These are phyloP conservation scores for Nerophis lumbriciformis DNA, from an alignment of 2,113 vertebrate species.

Conservation along the genomic window DNA sequence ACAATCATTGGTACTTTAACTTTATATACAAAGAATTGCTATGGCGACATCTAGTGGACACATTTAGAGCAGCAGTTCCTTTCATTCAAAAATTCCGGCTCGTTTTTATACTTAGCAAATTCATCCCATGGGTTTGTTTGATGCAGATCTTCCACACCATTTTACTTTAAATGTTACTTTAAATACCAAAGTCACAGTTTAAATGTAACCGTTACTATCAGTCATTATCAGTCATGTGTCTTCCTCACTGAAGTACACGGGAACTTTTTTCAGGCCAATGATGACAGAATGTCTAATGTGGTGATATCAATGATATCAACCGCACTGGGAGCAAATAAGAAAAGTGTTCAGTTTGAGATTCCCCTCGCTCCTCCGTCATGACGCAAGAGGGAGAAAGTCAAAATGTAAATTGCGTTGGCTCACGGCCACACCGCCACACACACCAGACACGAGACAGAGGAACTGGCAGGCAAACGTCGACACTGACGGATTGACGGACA, in stretches of 20 bases:
- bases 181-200: no score
- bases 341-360: slow-evolving; percentile 20
- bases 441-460: slow-evolving; percentile 18
- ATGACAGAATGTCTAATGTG: slow-evolving; percentile 20
- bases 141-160: no score
- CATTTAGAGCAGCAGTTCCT: no score
- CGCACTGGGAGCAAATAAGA: slow-evolving; percentile 13
- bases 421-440: slow-evolving; percentile 18
- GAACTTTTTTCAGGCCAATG: not conserved
- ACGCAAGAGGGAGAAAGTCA: slow-evolving; percentile 58
- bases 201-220: no score
- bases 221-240: not conserved
- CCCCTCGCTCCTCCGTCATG: slow-evolving; percentile 37
- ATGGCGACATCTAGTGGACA: no score
- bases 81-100: no score
- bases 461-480: not conserved
- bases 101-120: no score
- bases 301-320: slow-evolving; percentile 17
- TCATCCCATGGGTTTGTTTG: no score
- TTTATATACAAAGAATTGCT: no score
- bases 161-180: no score
- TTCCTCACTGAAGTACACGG: not conserved
- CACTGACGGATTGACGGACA: slow-evolving; percentile 1
- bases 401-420: slow-evolving; percentile 40
- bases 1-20: no score